Evolutionary conservation across 2,797 vertebrate genomes (phyloP).

Genomic region (Echiichthys vipera): DNA sequence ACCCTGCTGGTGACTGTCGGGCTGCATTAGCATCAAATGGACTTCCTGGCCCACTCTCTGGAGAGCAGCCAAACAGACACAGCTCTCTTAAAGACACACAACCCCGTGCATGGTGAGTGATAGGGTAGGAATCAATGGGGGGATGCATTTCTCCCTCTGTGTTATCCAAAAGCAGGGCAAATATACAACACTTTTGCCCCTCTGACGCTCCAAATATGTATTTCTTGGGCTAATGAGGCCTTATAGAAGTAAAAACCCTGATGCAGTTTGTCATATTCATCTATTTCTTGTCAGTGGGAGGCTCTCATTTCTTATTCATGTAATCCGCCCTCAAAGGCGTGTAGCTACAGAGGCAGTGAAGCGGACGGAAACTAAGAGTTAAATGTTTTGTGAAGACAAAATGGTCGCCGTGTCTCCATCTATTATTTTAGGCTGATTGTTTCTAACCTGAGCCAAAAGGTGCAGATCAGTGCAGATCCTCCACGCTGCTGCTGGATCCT

Average conservation of each 20-base stretch:
- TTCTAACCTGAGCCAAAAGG: too few species aligned
- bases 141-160: constrained; percentile 7
- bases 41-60: constrained; percentile 59
- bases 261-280: not conserved
- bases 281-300: not conserved
- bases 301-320: not conserved
- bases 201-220: not conserved
- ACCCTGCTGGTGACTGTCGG: constrained; percentile 46
- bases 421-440: not conserved
- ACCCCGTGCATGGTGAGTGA: not conserved
- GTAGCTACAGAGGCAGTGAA: too few species aligned
- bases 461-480: not conserved
- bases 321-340: not conserved
- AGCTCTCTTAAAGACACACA: constrained; percentile 43
- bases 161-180: constrained; percentile 3
- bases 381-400: not conserved
- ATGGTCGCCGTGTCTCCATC: not conserved
- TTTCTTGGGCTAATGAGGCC: not conserved
- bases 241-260: not conserved
- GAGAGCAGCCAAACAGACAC: constrained; percentile 43
- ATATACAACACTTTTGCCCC: not conserved
- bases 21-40: constrained; percentile 57
- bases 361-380: not conserved
- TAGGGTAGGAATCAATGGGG: not conserved
- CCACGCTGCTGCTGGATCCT: too few species aligned